Evolutionary conservation across 2,888 invertebrate genomes (phyloP).

Genomic region (Nemotelus pantherinus): DNA sequence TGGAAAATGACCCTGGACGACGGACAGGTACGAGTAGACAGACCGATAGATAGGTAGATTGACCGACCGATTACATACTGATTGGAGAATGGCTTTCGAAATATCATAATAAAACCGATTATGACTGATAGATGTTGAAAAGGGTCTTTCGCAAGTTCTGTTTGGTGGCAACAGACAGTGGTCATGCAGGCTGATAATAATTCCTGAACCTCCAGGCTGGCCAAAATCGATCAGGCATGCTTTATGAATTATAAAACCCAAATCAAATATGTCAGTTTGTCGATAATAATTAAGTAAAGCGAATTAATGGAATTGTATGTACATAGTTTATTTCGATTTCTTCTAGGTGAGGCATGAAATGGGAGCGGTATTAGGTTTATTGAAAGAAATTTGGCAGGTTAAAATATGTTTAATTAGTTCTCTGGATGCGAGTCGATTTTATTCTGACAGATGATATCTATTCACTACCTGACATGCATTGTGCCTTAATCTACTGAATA

Average conservation of each 20-base stretch:
- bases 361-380: too few relatives aligned
- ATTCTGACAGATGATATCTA: too few relatives aligned
- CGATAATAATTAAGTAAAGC: constrained; percentile 23
- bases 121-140: constrained; percentile 11
- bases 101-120: neutral
- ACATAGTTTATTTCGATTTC: too few relatives aligned
- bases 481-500: too few relatives aligned
- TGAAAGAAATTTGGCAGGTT: too few relatives aligned
- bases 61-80: neutral
- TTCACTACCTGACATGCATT: too few relatives aligned
- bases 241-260: neutral
- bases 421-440: too few relatives aligned
- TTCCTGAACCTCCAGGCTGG: neutral
- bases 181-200: neutral
- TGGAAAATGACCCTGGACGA: constrained; percentile 21
- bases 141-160: constrained; percentile 7
- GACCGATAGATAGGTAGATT: neutral
- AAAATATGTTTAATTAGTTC: too few relatives aligned
- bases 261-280: constrained; percentile 20
- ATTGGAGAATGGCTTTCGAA: neutral
- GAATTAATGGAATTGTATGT: too few relatives aligned
- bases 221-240: too few relatives aligned
- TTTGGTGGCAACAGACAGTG: neutral
- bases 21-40: neutral
- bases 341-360: too few relatives aligned